These are phyloP conservation scores for Drosophila lowei DNA, from an alignment of 1,140 invertebrate species.

Conservation along the genomic window DNA sequence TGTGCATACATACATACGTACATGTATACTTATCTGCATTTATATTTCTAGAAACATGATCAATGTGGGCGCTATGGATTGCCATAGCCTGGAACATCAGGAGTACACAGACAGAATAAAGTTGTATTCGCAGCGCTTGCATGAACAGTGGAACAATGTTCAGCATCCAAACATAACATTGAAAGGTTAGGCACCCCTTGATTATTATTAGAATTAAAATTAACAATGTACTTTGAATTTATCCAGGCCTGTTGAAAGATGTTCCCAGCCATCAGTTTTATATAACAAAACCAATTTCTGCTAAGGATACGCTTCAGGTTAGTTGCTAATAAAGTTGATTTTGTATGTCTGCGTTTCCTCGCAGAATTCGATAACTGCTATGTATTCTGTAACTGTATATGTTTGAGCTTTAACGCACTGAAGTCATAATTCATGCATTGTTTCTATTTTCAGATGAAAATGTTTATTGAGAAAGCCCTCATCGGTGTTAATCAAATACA, in stretches of 20 bases:
- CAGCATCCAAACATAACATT: conserved; percentile 57
- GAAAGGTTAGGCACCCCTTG: conserved; percentile 47
- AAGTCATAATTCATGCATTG: not conserved
- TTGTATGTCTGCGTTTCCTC: no score
- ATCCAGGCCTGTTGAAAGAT: conserved; percentile 71
- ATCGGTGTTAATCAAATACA: conserved; percentile 87
- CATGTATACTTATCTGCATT: not conserved
- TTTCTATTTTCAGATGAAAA: conserved; percentile 84
- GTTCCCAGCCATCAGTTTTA: conserved; percentile 73
- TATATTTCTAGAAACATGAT: conserved; percentile 89
- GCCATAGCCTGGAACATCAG: conserved; percentile 89
- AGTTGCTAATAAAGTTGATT: no score
- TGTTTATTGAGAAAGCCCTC: conserved; percentile 85
- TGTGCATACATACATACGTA: not conserved
- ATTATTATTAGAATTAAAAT: not conserved
- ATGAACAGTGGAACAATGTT: conserved; percentile 84
- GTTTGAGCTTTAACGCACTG: conserved; percentile 1
- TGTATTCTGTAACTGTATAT: no score
- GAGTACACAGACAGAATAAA: conserved; percentile 91
- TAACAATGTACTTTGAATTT: conserved; percentile 8
- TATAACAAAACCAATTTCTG: conserved; percentile 54
- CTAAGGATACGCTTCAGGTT: conserved; percentile 71
- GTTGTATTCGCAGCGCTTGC: conserved; percentile 87
- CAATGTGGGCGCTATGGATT: conserved; percentile 91
- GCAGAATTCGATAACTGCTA: no score